These are phyloP conservation scores for Lepas anatifera DNA, from an alignment of 2,888 invertebrate genomes.

Conservation along the genomic window DNA sequence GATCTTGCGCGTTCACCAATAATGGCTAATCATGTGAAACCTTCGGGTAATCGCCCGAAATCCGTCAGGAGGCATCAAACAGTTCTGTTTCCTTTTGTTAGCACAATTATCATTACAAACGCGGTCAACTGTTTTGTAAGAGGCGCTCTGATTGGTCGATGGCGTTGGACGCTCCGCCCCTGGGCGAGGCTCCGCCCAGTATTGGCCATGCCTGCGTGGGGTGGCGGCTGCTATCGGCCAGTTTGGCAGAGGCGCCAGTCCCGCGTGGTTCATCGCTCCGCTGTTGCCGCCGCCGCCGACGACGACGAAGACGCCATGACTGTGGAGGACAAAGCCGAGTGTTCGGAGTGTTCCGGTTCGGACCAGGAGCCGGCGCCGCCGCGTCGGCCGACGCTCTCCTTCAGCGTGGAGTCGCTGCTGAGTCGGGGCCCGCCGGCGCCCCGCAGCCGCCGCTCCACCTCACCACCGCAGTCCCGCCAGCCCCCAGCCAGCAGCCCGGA, in stretches of 20 bases:
- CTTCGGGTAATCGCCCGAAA: not conserved
- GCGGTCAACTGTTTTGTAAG: not conserved
- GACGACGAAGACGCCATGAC: constrained; percentile 12
- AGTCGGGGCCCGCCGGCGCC: not conserved
- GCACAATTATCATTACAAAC: constrained; percentile 9
- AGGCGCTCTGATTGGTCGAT: not conserved
- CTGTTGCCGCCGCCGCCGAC: not conserved
- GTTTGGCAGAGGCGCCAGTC: too few species aligned
- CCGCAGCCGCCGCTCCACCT: not conserved
- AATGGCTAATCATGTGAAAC: constrained; percentile 2
- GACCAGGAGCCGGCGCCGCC: not conserved
- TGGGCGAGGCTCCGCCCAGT: not conserved
- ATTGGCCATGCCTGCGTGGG: not conserved
- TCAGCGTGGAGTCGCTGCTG: constrained; percentile 17
- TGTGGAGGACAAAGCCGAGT: not conserved
- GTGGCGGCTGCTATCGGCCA: too few species aligned
- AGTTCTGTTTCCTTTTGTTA: not conserved
- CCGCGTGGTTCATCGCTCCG: too few species aligned
- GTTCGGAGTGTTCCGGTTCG: not conserved
- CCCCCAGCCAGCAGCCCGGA: not conserved
- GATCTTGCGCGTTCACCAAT: not conserved
- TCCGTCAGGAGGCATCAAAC: not conserved
- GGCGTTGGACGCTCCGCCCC: not conserved
- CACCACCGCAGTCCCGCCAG: not conserved
- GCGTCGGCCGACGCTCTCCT: not conserved